Base-by-base conservation (phyloP, 2,888 invertebrate genomes). In the Drosophila multiciliata region DNA sequence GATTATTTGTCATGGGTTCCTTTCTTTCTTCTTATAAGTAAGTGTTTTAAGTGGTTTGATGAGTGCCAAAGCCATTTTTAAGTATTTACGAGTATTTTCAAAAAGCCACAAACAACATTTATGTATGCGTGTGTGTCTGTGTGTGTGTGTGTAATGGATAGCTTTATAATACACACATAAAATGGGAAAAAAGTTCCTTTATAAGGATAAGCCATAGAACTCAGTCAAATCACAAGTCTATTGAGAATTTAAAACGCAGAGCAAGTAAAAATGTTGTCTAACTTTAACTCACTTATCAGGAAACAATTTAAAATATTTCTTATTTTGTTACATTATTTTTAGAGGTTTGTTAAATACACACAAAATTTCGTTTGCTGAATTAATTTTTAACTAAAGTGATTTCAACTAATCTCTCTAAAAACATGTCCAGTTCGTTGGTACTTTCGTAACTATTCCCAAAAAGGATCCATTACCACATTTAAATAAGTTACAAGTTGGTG, bases 41-140 rank as follows among this genome's bases (percentile, higher is more conserved):
- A 49, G 52, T 63, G 54, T 53, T 69, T 58, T 79, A 54, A 68
- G 54, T 63, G 45, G 45, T 45, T 45, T 45, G 45, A 72, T 66
- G 62, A 83, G 90, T 90, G 89, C 89, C 89, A 90, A 87, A 87
- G 89, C 88, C 88, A 89, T 77, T 83, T 20, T 40, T 23, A 66
- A n/a, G 26, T 68, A 71, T 80, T 73, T 52, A 68, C 66, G 75
- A 55, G 58, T 33, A 15, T 32, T 60, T 48, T 66, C 26, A 48
- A 40, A 58, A 65, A 48, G 78, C 72, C 85, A 85, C 73, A 80
- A 76, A 80, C 88, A 88, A 85, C 84, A 88, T 75, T 88, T 83
- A 83, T 75, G 55, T 88, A 81, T 88, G 86, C 67, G 54, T 42
- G 35, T 63, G 53, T 35, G 61, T 66, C 17, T 59, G 55, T 26